Evolutionary conservation across 2,888 invertebrate genomes (phyloP), one percentile per base, ranked within the genome.

Genomic region (Lasioglossum pauxillum): DNA sequence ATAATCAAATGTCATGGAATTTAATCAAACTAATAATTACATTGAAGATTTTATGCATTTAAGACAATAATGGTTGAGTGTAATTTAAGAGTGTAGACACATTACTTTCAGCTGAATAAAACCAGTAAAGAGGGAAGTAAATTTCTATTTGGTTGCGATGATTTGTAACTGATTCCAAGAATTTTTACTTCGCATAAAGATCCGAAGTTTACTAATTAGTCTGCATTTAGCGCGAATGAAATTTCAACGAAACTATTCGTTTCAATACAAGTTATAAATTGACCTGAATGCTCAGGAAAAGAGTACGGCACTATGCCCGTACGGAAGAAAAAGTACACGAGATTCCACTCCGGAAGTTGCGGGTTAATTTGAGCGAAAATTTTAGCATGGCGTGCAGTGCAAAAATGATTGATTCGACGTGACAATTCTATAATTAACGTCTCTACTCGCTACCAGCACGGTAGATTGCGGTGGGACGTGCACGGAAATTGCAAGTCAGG

Each of bases 381-480:
- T 64, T 64, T 7, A 31, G 31, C 31, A 7, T 2, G 16, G 0
- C 19, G 19, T 64, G 16, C 16, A 7, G 16, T 16, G 64, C 16
- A 31, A 64, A 64, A 64, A 64, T 64, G 64, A 64, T 64, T 64
- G 64, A 64, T 64, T 31, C 64, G 64, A 64, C 31, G 31, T 5
- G 64, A 3, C 31, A 31, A 31, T 16, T 5, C 5, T 16, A 31
- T 27, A 64, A 64, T 64, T 64, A 64, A 64, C 31, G 57, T n/a
- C 4, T 27, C 12, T 57, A 31, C 16, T 16, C 7, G 31, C 16
- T 31, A 3, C 0, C 14, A 10, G 12, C 27, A 5, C 64, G 16
- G 31, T 7, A 31, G 16, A 7, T 16, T n/a, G 64, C 5, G 7
- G 64, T 16, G 31, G 7, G 8, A 31, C 64, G 31, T 31, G 64